Evolutionary conservation across 1,140 invertebrate genomes (phyloP), one percentile per base, ranked within the genome.

Genomic region (Lutraria rhynchaena): DNA sequence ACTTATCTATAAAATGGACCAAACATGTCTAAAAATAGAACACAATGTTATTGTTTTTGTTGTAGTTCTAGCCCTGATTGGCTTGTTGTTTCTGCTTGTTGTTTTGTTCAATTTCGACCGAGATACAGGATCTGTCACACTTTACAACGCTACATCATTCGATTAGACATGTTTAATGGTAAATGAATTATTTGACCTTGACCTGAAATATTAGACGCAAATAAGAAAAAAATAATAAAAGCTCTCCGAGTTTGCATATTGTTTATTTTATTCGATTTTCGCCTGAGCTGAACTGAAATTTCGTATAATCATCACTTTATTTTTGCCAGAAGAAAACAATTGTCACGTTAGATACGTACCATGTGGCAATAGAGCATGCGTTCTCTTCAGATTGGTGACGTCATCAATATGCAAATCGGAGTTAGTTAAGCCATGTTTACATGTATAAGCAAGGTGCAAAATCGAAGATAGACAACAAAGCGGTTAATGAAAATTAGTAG

Each of bases 231-330:
- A 37, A 41, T 37, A 61, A 1, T 1, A 9, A 44, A 15, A 3
- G 19, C n/a, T 46, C 63, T 51, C 44, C 63, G 63, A 67, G 44
- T 67, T 67, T 67, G 63, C 63, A 67, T 46, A 67, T 44, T 67
- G 63, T 29, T 7, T 7, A n/a, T n/a, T n/a, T n/a, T n/a, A n/a
- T n/a, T n/a, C n/a, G n/a, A n/a, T n/a, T n/a, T n/a, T n/a, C n/a
- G n/a, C n/a, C n/a, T n/a, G n/a, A n/a, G n/a, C n/a, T n/a, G n/a
- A n/a, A n/a, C n/a, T n/a, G n/a, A n/a, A n/a, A n/a, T n/a, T n/a
- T n/a, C n/a, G n/a, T n/a, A n/a, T n/a, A n/a, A n/a, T n/a, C n/a
- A n/a, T n/a, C n/a, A n/a, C n/a, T n/a, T n/a, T n/a, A n/a, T n/a
- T n/a, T n/a, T n/a, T n/a, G n/a, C n/a, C n/a, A n/a, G n/a, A n/a